Evolutionary conservation across 92 coral and sea anemone genomes (phyloP), one percentile per base, ranked within the genome.

Genomic region (Montipora capitata): DNA sequence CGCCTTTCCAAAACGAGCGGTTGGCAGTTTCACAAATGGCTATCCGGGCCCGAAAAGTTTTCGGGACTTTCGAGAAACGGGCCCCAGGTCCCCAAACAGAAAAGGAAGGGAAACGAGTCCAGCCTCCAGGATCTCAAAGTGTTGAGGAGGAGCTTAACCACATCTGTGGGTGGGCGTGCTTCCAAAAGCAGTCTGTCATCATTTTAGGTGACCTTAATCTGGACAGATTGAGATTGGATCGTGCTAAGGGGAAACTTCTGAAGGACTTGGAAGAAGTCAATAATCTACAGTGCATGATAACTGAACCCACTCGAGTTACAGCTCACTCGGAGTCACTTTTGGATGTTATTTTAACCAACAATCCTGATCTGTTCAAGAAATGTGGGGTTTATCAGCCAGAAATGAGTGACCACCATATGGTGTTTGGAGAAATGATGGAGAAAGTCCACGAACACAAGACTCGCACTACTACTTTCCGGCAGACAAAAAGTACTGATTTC

Each of bases 401-500:
- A 76, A 84, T 92, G 48, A 93, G 96, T 80, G 89, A 89, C 63
- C 95, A 92, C 78, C 76, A 77, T 78, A 71, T 89, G 79, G 82
- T 85, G 38, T 93, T 66, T 64, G 96, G 89, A 51, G 89, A 85
- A 76, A 89, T 40, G 90, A 73, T 64, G 96, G 89, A 69, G 89
- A 85, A 76, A 93, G 81, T 85, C 27, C 82, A 85, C 12, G 85
- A 89, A 67, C 93, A 93, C 70, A 86, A 79, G 78, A 74, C 96
- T 40, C 15, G 81, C 48, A 90, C 86, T 56, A 81, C 82, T 2
- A 89, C 89, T 41, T 90, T 70, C 74, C 74, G 86, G 69, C 92
- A 89, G 74, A 90, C 48, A 59, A 93, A 90, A 65, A 70, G 80
- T 54, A 90, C 89, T 71, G 85, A 93, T 82, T 90, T 89, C 45